Evolutionary conservation across 2,888 invertebrate species (phyloP).

Genomic region (Meloe dianella): DNA sequence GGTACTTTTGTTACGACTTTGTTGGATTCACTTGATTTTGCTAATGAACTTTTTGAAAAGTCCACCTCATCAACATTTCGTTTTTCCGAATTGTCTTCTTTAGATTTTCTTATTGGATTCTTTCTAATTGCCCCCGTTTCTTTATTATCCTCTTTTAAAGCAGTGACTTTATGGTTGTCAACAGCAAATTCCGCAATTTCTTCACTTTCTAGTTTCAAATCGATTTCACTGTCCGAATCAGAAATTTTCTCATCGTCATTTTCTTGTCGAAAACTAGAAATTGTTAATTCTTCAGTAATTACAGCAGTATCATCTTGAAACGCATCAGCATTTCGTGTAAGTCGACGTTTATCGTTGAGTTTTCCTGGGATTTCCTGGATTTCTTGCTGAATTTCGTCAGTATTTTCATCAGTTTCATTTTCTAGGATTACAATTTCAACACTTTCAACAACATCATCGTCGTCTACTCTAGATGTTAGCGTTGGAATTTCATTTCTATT

Average conservation of each 20-base stretch:
- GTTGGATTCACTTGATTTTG: neutral
- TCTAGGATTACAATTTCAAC: conserved; percentile 13
- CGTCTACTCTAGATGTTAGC: neutral
- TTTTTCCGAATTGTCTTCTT: neutral
- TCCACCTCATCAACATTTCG: neutral
- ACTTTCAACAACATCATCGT: neutral
- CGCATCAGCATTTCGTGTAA: neutral
- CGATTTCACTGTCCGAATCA: too few species aligned
- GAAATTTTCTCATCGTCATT: too few species aligned
- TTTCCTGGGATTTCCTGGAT: conserved; percentile 25
- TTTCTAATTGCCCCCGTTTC: conserved; percentile 5
- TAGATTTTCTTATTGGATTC: neutral
- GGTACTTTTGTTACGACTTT: neutral
- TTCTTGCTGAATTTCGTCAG: too few species aligned
- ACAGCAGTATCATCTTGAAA: neutral
- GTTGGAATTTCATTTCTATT: conserved; percentile 13
- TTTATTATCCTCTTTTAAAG: neutral
- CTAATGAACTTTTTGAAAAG: neutral
- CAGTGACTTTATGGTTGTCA: neutral
- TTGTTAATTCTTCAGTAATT: neutral
- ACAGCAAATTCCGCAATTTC: neutral
- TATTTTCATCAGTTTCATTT: conserved; percentile 13
- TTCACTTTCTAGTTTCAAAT: neutral
- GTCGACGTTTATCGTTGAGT: neutral
- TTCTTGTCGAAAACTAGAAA: neutral